phyloP scores from a whole-genome alignment of 1,140 invertebrate genomes.

The Ericerus pela region DNA sequence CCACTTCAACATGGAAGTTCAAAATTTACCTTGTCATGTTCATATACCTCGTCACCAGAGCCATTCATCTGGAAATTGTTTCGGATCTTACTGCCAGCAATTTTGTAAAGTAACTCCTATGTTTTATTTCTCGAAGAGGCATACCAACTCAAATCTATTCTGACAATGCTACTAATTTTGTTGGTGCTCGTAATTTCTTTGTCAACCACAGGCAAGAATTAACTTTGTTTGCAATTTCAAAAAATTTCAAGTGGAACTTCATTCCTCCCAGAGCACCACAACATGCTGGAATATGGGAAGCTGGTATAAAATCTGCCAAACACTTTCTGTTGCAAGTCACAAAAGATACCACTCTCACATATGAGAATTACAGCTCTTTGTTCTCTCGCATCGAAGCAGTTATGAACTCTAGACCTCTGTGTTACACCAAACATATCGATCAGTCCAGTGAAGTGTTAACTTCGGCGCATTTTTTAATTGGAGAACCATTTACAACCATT shows the following conservation, averaged over 20 bases:
- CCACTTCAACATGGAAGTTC: slow-evolving; percentile 20
- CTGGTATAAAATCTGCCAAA: slow-evolving; percentile 21
- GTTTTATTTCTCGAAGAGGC: slow-evolving; percentile 31
- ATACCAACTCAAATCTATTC: slow-evolving; percentile 24
- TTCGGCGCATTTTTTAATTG: slow-evolving; percentile 25
- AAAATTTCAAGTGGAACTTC: slow-evolving; percentile 3
- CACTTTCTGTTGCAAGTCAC: slow-evolving; percentile 20
- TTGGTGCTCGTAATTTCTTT: neutral
- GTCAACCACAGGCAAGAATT: neutral
- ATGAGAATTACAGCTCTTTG: slow-evolving; percentile 27
- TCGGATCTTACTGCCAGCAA: slow-evolving; percentile 28
- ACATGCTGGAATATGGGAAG: slow-evolving; percentile 23
- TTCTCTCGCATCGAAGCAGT: slow-evolving; percentile 24
- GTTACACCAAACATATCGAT: slow-evolving; percentile 24
- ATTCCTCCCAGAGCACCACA: neutral
- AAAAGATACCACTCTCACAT: slow-evolving; percentile 20
- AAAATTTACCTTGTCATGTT: slow-evolving; percentile 33
- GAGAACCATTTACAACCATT: slow-evolving; percentile 13
- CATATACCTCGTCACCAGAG: slow-evolving; percentile 31
- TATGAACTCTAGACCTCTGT: slow-evolving; percentile 25
- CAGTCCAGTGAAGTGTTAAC: slow-evolving; percentile 24
- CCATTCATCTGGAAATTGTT: slow-evolving; percentile 32
- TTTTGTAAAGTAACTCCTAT: slow-evolving; percentile 29
- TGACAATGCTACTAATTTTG: slow-evolving; percentile 27
- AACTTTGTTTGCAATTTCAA: neutral